These are phyloP conservation scores for Heliconius congener DNA, from an alignment of 1,140 invertebrate genomes.

Conservation along the genomic window DNA sequence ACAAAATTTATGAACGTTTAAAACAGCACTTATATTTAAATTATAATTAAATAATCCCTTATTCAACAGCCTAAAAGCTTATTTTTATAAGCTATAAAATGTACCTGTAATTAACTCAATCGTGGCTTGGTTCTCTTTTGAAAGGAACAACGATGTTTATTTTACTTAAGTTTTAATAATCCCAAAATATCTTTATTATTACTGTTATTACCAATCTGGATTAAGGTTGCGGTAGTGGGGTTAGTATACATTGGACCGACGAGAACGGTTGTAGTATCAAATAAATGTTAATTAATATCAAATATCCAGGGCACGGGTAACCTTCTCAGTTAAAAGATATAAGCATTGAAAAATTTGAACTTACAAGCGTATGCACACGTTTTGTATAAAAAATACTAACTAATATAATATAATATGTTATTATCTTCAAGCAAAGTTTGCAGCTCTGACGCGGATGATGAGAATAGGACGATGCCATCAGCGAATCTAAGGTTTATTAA, in stretches of 20 bases:
- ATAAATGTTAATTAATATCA: too few species aligned
- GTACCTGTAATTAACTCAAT: not conserved
- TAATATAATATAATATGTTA: too few species aligned
- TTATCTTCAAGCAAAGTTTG: too few species aligned
- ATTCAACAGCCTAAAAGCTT: not conserved
- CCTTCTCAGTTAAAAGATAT: too few species aligned
- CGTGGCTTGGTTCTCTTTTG: not conserved
- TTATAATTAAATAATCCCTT: slow-evolving; percentile 4
- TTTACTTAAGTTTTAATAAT: not conserved
- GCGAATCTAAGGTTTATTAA: too few species aligned
- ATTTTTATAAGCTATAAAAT: slow-evolving; percentile 5
- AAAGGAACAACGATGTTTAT: slow-evolving; percentile 4
- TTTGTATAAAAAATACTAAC: too few species aligned
- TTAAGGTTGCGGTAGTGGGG: not conserved
- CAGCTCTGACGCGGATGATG: too few species aligned
- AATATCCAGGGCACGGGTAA: too few species aligned
- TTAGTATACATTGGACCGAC: not conserved
- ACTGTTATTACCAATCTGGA: not conserved
- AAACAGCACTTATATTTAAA: not conserved
- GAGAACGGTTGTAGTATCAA: not conserved
- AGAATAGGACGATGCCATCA: too few species aligned
- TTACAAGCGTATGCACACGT: too few species aligned
- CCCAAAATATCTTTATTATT: not conserved
- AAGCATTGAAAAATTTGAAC: too few species aligned
- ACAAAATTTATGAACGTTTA: not conserved